phyloP scores from a whole-genome alignment of 2,888 invertebrate species.

The Thyatira batis region DNA sequence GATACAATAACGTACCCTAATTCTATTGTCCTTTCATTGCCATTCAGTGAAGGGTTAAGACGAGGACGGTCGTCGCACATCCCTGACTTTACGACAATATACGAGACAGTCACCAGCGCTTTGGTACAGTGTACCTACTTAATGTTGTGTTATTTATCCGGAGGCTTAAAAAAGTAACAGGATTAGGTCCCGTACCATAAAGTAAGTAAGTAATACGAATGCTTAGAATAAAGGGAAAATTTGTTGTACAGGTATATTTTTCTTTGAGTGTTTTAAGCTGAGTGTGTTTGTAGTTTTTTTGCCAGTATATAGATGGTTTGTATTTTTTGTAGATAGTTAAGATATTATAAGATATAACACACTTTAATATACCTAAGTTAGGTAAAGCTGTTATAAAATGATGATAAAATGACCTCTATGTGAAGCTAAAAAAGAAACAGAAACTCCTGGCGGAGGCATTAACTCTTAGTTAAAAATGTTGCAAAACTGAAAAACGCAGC shows the following conservation, averaged over 20 bases:
- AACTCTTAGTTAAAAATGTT: slow-evolving; percentile 67
- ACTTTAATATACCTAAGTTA: no score
- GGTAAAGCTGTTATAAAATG: background rate
- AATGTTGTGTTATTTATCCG: slow-evolving; percentile 1
- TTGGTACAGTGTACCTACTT: background rate
- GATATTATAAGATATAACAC: no score
- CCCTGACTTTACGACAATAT: slow-evolving; percentile 4
- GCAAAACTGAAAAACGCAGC: slow-evolving; percentile 61
- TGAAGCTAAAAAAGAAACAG: slow-evolving; percentile 20
- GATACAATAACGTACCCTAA: background rate
- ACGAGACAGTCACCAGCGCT: slow-evolving; percentile 1
- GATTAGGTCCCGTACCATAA: background rate
- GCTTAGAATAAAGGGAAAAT: background rate
- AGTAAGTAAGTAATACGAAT: background rate
- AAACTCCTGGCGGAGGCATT: slow-evolving; percentile 40
- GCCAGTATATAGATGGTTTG: no score
- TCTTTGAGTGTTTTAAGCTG: no score
- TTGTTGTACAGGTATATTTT: no score
- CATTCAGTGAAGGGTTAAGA: background rate
- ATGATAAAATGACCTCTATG: background rate
- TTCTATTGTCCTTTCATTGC: background rate
- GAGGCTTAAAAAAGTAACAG: background rate
- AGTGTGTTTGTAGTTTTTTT: no score
- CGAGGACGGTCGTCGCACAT: slow-evolving; percentile 1
- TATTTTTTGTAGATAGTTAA: no score